Base-by-base conservation (phyloP, 2,113 vertebrate genomes). In the Dascyllus trimaculatus region DNA sequence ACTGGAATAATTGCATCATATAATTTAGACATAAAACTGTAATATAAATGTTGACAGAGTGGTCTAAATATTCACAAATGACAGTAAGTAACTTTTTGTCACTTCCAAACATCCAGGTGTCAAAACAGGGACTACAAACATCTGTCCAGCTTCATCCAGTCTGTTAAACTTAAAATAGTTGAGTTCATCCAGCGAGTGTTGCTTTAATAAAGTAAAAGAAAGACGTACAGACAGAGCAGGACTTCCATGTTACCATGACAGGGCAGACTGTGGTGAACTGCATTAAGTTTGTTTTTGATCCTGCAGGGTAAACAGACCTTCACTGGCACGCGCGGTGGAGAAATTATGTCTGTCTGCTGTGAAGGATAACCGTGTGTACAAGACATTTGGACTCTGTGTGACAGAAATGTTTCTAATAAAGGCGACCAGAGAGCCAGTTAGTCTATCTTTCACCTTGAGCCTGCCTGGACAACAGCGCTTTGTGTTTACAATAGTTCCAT, bases 251-350 rank as follows among this genome's bases (percentile, higher is more conserved):
- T 78, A 53, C 58, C 0, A 45, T 69, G 40, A 79, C 78, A 68
- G 17, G 54, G 48, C 71, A 1, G 18, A 69, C 52, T 24, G 29
- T 57, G 80, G 26, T 56, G 38, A 11, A 17, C 11, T 53, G 54
- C 21, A 54, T 5, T 1, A 3, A 49, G 52, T 72, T 85, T 85
- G 84, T 87, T 88, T 90, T 84, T 83, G 65, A 83, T 85, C 24
- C 26, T n/a, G 58, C 74, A 57, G 56, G 26, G 24, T 77, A 88
- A 91, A 88, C 81, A 89, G 89, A 87, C 86, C 86, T 90, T 90
- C 80, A 60, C 24, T 70, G 74, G 76, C 70, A 88, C n/a, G 56
- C 35, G 29, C 49, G 68, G n/a, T 21, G 29, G 64, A 40, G 48
- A 59, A 85, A 90, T 85, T 80, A 85, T 87, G 87, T 88, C 86